phyloP scores from a whole-genome alignment of 2,797 vertebrate genomes.

The Pampus argenteus region DNA sequence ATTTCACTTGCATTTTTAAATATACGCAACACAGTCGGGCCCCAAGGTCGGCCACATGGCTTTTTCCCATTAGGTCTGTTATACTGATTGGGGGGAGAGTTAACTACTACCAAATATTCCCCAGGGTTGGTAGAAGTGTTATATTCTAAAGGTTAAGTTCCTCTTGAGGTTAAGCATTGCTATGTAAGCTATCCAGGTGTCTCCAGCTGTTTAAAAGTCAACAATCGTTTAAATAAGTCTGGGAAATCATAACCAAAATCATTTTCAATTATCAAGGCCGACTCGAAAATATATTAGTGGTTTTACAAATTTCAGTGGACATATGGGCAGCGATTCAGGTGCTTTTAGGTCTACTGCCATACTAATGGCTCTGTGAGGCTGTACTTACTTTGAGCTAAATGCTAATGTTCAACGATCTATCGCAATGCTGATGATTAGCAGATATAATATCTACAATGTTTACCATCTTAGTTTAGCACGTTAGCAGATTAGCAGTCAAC shows the following conservation, averaged over 20 bases:
- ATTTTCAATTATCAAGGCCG: slow-evolving; percentile 24
- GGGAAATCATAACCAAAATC: slow-evolving; percentile 40
- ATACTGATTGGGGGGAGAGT: slow-evolving; percentile 46
- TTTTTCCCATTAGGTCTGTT: slow-evolving; percentile 35
- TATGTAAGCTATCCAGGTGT: slow-evolving; percentile 46
- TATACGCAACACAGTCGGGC: slow-evolving; percentile 45
- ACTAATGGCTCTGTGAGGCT: slow-evolving; percentile 2
- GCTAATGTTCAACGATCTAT: no score
- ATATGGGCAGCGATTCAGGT: neutral
- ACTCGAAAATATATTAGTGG: slow-evolving; percentile 20
- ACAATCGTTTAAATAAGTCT: slow-evolving; percentile 41
- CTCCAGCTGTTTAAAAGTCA: slow-evolving; percentile 33
- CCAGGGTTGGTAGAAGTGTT: slow-evolving; percentile 36
- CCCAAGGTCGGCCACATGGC: slow-evolving; percentile 42
- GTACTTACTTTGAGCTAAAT: neutral
- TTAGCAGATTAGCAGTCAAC: neutral
- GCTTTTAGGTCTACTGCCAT: slow-evolving; percentile 2
- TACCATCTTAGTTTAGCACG: neutral
- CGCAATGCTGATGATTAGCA: neutral
- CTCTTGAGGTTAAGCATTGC: slow-evolving; percentile 31
- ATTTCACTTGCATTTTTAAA: slow-evolving; percentile 51
- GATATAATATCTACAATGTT: neutral
- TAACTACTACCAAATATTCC: slow-evolving; percentile 46
- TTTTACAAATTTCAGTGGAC: slow-evolving; percentile 13
- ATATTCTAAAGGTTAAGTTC: slow-evolving; percentile 61